Evolutionary conservation across 2,113 vertebrate species (phyloP).

Genomic region (Oreochromis tanganicae): DNA sequence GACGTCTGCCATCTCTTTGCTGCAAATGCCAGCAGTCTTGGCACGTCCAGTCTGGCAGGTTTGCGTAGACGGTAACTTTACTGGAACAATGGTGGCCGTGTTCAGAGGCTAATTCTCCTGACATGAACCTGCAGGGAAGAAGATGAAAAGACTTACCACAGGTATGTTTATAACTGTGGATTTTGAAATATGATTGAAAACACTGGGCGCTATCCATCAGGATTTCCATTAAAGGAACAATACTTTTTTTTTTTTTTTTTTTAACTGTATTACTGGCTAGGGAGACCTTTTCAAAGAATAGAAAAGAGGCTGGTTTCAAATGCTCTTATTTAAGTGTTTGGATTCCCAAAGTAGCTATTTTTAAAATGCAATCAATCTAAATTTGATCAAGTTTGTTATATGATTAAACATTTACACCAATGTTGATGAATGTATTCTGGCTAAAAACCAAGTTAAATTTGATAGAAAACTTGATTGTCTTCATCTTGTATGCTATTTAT

Average conservation of each 20-base stretch:
- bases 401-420: background rate
- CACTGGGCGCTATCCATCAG: background rate
- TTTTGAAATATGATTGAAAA: background rate
- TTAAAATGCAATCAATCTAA: background rate
- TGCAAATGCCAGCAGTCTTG: background rate
- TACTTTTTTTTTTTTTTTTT: background rate
- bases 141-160: background rate
- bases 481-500: background rate
- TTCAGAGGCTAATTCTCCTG: conserved; percentile 64
- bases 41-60: background rate
- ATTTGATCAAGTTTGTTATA: background rate
- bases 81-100: background rate
- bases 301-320: background rate
- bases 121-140: conserved; percentile 65
- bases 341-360: background rate
- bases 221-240: background rate
- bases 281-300: background rate
- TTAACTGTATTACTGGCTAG: background rate
- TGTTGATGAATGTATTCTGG: background rate
- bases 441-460: background rate
- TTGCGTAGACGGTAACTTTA: background rate
- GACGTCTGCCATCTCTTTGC: background rate
- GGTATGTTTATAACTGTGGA: background rate
- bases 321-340: background rate
- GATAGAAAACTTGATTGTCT: background rate